Percentiles rank a stretch among this genome's conserved stretches.
Conservation (phyloP, 2,888 invertebrate species). For the Platycnemis pennipes region DNA sequence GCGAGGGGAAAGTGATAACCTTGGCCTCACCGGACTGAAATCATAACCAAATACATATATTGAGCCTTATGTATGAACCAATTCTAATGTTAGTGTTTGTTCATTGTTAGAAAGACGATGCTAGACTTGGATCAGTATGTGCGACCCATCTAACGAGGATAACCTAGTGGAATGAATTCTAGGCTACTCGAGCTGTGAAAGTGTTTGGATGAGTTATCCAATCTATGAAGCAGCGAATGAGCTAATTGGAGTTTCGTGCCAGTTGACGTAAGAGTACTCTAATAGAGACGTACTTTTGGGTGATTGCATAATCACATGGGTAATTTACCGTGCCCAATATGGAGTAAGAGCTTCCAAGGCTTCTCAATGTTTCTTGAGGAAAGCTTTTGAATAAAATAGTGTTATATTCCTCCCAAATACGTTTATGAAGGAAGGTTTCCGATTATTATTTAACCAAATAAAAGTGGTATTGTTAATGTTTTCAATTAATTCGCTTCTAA, state of each 20-base stretch:
- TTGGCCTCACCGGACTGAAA: slow-evolving; percentile 19
- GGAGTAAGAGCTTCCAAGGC: not conserved
- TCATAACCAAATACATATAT: not conserved
- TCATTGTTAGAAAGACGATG: not conserved
- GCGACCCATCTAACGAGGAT: not conserved
- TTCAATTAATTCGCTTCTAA: too few relatives aligned
- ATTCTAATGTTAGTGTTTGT: slow-evolving; percentile 39
- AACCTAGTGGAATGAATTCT: not conserved
- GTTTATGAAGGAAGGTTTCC: too few relatives aligned
- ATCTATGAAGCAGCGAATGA: not conserved
- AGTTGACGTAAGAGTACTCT: too few relatives aligned
- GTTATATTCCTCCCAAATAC: too few relatives aligned
- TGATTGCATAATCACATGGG: not conserved
- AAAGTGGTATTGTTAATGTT: too few relatives aligned
- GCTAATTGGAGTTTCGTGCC: not conserved
- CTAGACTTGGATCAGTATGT: not conserved
- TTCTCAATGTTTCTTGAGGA: not conserved
- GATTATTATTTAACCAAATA: too few relatives aligned
- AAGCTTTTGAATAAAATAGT: not conserved
- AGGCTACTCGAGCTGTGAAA: not conserved
- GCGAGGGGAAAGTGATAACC: slow-evolving; percentile 50
- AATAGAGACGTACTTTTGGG: too few relatives aligned
- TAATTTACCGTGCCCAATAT: not conserved
- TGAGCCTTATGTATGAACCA: slow-evolving; percentile 42
- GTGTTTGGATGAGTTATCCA: not conserved